A percentile compares a stretch with the other conserved stretches of the same genome.
Conservation (phyloP, 2,888 invertebrate species). For the Chloromyia formosa region DNA sequence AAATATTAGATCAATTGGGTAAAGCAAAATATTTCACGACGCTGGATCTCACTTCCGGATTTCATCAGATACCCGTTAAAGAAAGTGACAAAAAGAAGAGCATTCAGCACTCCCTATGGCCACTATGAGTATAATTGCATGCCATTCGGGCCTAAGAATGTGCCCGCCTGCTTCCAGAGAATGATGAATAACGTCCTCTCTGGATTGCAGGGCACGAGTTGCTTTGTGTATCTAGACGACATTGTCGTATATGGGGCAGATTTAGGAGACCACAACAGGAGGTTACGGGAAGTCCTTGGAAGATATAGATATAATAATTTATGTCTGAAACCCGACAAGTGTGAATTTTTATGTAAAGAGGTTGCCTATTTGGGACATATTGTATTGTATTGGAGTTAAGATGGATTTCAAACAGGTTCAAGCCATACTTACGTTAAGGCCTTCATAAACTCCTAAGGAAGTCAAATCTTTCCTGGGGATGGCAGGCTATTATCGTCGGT, state of each 20-base stretch:
- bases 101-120: conserved; percentile 55
- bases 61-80: conserved; percentile 57
- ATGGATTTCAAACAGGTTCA: not conserved
- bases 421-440: not conserved
- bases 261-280: conserved; percentile 29
- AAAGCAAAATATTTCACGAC: conserved; percentile 57
- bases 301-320: not conserved
- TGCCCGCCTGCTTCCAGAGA: conserved; percentile 46
- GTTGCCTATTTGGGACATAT: not conserved
- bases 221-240: conserved; percentile 47
- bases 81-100: conserved; percentile 56
- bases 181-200: conserved; percentile 46
- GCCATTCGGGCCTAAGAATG: conserved; percentile 52
- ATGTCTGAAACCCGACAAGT: not conserved
- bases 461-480: not conserved
- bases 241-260: conserved; percentile 41
- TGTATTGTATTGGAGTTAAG: not conserved
- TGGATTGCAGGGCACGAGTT: conserved; percentile 32
- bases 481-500: not conserved
- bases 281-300: not conserved
- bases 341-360: not conserved
- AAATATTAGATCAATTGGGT: conserved; percentile 58
- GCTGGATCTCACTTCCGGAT: conserved; percentile 58
- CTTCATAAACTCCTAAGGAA: not conserved
- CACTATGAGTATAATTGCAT: conserved; percentile 57